Base-by-base conservation (phyloP, 2,113 vertebrate species). In the Varanus komodoensis region DNA sequence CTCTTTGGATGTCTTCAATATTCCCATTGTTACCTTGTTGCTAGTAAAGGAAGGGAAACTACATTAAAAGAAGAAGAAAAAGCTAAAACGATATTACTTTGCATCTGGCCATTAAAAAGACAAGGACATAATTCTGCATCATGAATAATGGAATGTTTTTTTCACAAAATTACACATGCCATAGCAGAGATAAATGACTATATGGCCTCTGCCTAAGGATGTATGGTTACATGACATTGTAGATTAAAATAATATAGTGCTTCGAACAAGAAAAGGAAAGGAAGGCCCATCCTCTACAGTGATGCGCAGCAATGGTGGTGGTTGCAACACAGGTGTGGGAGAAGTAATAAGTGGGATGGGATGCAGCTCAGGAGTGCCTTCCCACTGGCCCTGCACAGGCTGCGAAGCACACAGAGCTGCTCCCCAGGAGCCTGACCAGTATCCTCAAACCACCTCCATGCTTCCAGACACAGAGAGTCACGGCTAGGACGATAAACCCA, bases 21-120 rank as follows among this genome's bases (percentile, higher is more conserved):
- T 97, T 95, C 94, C 93, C 93, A 94, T 94, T 97, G 97, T 97
- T 87, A 71, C 69, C 80, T 44, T 38, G 23, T 92, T n/a, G 74
- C 89, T 92, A 87, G 86, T 8, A 86, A 93, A 91, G 34, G 75
- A 90, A 21, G 89, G 44, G 82, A 93, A 90, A 68, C 78, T 7
- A 61, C 8, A 75, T 25, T 82, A 84, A 71, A 83, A 32, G 21
- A n/a, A 8, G 27, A 27, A 71, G 64, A 81, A 71, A 64, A 64
- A 64, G 61, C 61, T 64, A 83, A 87, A 17, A 73, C 82, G 48
- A 82, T 0, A n/a, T 78, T 0, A 19, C 3, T 94, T 92, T n/a
- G 14, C 69, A 82, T 85, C 12, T 90, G 67, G 86, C 25, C 50
- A 48, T 71, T 69, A 32, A 5, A 9, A 84, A 38, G 86, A 74